Evolutionary conservation across 2,113 vertebrate genomes (phyloP).

Genomic region (Alces alces): DNA sequence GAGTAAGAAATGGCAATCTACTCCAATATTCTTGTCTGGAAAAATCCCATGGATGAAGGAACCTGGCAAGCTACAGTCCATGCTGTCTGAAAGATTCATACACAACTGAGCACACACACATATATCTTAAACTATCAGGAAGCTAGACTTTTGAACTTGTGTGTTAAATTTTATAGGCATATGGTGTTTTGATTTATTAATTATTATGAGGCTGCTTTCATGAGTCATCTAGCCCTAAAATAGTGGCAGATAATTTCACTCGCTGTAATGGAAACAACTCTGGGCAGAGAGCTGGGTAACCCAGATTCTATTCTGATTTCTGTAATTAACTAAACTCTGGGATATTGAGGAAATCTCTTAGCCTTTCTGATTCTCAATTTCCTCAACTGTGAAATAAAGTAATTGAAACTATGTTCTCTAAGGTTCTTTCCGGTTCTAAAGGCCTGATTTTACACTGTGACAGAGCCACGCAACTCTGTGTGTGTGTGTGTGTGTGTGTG

Average conservation of each 20-base stretch:
- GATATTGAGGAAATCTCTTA: slow-evolving; percentile 65
- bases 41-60: neutral
- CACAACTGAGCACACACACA: neutral
- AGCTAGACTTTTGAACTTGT: neutral
- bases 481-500: neutral
- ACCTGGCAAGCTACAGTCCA: neutral
- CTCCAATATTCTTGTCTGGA: neutral
- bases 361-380: slow-evolving; percentile 52
- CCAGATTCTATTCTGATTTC: slow-evolving; percentile 54
- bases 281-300: slow-evolving; percentile 32
- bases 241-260: neutral
- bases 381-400: slow-evolving; percentile 59
- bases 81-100: neutral
- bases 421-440: neutral
- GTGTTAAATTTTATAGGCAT: neutral
- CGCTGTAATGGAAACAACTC: neutral
- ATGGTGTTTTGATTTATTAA: neutral
- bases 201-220: neutral
- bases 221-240: neutral
- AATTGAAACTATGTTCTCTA: slow-evolving; percentile 54
- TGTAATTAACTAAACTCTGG: slow-evolving; percentile 58
- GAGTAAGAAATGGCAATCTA: neutral
- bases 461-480: neutral
- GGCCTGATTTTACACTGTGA: slow-evolving; percentile 11
- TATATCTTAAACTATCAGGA: neutral